Percentiles rank a stretch among this genome's conserved stretches.
Evolutionary conservation across 2,888 invertebrate genomes (phyloP).

Genomic region (Seira musarum): DNA sequence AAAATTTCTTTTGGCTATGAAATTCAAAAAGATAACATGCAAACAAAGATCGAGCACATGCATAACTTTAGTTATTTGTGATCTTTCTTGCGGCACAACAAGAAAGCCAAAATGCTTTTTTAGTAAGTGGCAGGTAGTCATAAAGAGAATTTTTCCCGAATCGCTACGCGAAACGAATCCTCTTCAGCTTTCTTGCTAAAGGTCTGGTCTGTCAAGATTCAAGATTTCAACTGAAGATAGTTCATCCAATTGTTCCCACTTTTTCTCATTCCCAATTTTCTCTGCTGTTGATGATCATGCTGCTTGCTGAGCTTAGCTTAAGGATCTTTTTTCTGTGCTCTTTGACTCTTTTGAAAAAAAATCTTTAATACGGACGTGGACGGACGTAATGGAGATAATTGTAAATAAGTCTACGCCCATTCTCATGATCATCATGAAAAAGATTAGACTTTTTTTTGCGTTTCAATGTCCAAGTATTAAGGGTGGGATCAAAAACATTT

Average conservation of each 20-base stretch:
- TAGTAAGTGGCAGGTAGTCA: too few relatives aligned
- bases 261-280: constrained; percentile 41
- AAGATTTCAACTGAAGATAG: constrained; percentile 57
- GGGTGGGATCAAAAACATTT: neutral
- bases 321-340: neutral
- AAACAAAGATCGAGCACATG: constrained; percentile 17
- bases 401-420: constrained; percentile 30
- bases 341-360: neutral
- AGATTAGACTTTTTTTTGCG: constrained; percentile 27
- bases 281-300: neutral
- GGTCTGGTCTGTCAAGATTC: constrained; percentile 56
- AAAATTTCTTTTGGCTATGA: constrained; percentile 14
- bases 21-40: neutral
- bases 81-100: constrained; percentile 4
- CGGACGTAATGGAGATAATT: neutral
- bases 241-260: constrained; percentile 24
- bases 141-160: neutral
- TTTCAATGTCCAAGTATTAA: neutral
- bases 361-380: neutral
- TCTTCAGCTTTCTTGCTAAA: neutral
- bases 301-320: too few relatives aligned
- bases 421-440: constrained; percentile 27
- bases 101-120: constrained; percentile 19
- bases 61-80: too few relatives aligned
- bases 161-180: too few relatives aligned